Evolutionary conservation across 2,113 vertebrate genomes (phyloP), one percentile per base, ranked within the genome.

Genomic region (Nesoenas mayeri): DNA sequence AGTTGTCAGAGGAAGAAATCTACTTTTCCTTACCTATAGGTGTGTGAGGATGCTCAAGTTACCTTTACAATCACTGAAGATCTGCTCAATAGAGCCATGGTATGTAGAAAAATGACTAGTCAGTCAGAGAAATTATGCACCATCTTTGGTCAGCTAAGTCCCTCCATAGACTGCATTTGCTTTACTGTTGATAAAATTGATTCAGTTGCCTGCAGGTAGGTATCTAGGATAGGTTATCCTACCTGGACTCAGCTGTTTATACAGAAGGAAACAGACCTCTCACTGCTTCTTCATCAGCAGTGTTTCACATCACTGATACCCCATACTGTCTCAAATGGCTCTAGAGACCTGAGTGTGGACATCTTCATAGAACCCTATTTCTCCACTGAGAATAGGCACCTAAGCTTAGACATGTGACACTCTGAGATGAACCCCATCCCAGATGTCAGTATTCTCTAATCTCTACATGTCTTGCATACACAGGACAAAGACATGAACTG

Each of bases 401-500:
- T 54, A 36, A 60, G 13, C 21, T 67, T 47, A 16, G 15, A 29
- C 31, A 15, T 72, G 44, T 29, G 38, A 82, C 51, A 61, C 9
- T 0, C 0, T 50, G 44, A 60, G 0, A 16, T 48, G 28, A 77
- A 31, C 21, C 4, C 9, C 32, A 69, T 3, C 3, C 5, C 11
- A 51, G 16, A 72, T 4, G 42, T 44, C 26, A 85, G 64, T 24
- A 19, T 31, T 44, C 34, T 89, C 40, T 54, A 47, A 69, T 72
- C 18, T 66, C 50, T 34, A 11, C 42, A 34, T 42, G 60, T 84
- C 40, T 74, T 73, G 80, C 84, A 85, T 53, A 65, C 82, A 20
- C 66, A 95, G 77, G n/a, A n/a, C 24, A 83, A 96, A 95, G 89
- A 93, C 47, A 72, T 66, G 73, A 93, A 94, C 13, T 60, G 57